Evolutionary conservation across 2,113 vertebrate species (phyloP).

Genomic region (Psephotus haematonotus): DNA sequence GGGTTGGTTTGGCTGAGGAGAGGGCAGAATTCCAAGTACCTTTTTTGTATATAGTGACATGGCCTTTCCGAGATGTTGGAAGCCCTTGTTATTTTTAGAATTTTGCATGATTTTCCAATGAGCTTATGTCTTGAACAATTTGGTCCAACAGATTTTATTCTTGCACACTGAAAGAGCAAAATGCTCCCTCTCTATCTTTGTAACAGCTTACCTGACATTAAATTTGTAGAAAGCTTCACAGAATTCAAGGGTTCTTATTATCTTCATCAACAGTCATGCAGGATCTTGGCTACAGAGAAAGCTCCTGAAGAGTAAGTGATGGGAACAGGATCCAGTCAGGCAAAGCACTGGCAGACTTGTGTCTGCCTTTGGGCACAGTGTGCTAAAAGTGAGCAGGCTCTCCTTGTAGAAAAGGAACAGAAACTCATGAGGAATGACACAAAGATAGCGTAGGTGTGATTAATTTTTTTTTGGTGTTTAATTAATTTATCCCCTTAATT

Average conservation of each 20-base stretch:
- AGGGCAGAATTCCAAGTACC: not conserved
- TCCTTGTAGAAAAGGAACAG: not conserved
- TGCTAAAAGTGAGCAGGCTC: not conserved
- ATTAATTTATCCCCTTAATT: not conserved
- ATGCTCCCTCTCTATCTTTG: not conserved
- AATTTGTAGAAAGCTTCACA: not conserved
- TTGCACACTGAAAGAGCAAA: not conserved
- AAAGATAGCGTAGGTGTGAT: not conserved
- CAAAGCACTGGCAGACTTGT: not conserved
- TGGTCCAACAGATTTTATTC: not conserved
- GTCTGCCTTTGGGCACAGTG: not conserved
- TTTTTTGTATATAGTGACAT: rapidly evolving
- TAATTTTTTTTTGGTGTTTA: not conserved
- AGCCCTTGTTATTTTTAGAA: not conserved
- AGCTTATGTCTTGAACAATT: not conserved
- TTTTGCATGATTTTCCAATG: not conserved
- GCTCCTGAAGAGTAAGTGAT: not conserved
- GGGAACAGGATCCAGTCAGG: not conserved
- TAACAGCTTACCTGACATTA: not conserved
- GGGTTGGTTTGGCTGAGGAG: not conserved
- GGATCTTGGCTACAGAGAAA: not conserved
- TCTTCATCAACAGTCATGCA: not conserved
- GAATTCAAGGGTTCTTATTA: not conserved
- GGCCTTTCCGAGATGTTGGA: not conserved
- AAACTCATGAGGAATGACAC: not conserved